Conservation (phyloP, 2,113 vertebrate species). For the Pterocles gutturalis region DNA sequence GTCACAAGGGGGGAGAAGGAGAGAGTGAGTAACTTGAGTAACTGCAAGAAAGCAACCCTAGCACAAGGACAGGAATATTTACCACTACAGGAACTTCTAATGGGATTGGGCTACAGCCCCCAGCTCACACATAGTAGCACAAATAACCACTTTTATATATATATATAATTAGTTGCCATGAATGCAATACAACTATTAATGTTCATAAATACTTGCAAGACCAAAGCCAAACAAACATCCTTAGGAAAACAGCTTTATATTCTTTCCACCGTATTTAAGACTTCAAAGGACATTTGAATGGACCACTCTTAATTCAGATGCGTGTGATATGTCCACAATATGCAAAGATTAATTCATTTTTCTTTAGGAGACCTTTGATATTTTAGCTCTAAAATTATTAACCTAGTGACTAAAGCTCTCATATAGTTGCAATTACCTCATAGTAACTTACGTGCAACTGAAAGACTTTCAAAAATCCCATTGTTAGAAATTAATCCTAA, state of each 20-base stretch:
- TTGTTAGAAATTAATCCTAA: not conserved
- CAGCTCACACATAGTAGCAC: not conserved
- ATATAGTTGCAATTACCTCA: not conserved
- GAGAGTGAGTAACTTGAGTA: not conserved
- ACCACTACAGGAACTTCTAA: not conserved
- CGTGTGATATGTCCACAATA: not conserved
- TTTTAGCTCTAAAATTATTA: not conserved
- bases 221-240: not conserved
- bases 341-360: not conserved
- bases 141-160: not conserved
- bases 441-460: not conserved
- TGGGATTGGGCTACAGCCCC: not conserved
- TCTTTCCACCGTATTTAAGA: not conserved
- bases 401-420: not conserved
- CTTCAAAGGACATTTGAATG: not conserved
- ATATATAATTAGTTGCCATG: not conserved
- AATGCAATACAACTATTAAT: not conserved
- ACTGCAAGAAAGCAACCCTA: not conserved
- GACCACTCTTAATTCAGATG: not conserved
- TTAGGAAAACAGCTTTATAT: not conserved
- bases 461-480: not conserved
- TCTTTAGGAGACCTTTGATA: not conserved
- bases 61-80: not conserved
- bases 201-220: not conserved
- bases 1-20: not conserved